phyloP scores from a whole-genome alignment of 2,888 invertebrate species.

The Pelosia muscerda region DNA sequence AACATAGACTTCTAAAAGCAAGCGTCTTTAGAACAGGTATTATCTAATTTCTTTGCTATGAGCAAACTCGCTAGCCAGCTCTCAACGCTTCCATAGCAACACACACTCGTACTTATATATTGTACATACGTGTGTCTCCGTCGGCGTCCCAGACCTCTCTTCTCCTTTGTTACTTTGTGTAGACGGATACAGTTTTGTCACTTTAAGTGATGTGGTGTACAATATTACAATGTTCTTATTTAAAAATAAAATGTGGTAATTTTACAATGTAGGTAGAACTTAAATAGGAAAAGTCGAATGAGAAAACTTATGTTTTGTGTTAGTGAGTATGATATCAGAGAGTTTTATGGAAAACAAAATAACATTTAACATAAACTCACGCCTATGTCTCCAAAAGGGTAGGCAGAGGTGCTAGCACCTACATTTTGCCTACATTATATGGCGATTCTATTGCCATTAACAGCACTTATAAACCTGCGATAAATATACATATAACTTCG shows the following conservation, averaged over 20 bases:
- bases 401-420: too few species aligned
- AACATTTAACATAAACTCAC: too few species aligned
- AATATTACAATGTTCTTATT: slow-evolving; percentile 10
- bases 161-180: slow-evolving; percentile 38
- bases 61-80: neutral
- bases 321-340: neutral
- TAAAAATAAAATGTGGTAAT: slow-evolving; percentile 26
- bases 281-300: neutral
- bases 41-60: slow-evolving; percentile 19
- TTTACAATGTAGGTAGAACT: neutral
- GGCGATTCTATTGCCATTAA: too few species aligned
- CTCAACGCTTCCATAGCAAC: slow-evolving; percentile 23
- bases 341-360: neutral
- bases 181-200: slow-evolving; percentile 36
- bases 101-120: slow-evolving; percentile 16
- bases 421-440: too few species aligned
- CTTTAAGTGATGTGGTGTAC: slow-evolving; percentile 31
- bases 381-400: too few species aligned
- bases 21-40: slow-evolving; percentile 8
- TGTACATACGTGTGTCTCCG: neutral
- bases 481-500: too few species aligned
- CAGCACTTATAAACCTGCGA: too few species aligned
- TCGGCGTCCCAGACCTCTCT: slow-evolving; percentile 17
- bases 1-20: neutral
- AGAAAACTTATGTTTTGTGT: neutral